Conservation (phyloP, 2,113 vertebrate species). For the Mobula hypostoma region DNA sequence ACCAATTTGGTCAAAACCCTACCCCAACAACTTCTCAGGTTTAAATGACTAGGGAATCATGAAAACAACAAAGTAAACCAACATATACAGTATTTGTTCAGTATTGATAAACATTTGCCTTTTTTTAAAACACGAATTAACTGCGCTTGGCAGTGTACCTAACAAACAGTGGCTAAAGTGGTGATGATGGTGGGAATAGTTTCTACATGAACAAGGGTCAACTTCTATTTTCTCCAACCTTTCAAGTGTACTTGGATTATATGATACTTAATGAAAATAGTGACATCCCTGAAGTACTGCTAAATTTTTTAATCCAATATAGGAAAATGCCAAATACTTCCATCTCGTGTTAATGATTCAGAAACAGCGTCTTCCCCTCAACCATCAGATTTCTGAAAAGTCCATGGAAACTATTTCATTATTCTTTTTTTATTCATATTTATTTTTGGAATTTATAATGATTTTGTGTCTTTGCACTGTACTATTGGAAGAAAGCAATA, state of each 20-base stretch:
- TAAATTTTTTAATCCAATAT: neutral
- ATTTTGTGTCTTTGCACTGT: too few species aligned
- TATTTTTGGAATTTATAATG: too few species aligned
- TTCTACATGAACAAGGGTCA: neutral
- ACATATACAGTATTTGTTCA: neutral
- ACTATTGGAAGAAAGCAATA: too few species aligned
- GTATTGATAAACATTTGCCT: neutral
- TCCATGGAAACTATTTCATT: too few species aligned
- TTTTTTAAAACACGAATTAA: neutral
- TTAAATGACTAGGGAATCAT: neutral
- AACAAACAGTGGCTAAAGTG: neutral
- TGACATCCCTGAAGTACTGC: neutral
- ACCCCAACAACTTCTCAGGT: neutral
- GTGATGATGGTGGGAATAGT: neutral
- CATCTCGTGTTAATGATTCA: too few species aligned
- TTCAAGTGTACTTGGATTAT: neutral
- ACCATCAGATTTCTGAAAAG: too few species aligned
- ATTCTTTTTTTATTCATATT: too few species aligned
- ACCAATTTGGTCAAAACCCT: neutral
- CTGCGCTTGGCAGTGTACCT: neutral
- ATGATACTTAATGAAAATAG: neutral
- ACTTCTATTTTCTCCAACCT: neutral
- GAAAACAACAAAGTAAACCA: conserved; percentile 4
- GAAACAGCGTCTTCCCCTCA: too few species aligned
- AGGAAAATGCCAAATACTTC: neutral